A percentile compares a stretch with the other conserved stretches of the same genome.
These are phyloP conservation scores for Stenodera caucasica DNA, from an alignment of 2,888 invertebrate species.

Conservation along the genomic window DNA sequence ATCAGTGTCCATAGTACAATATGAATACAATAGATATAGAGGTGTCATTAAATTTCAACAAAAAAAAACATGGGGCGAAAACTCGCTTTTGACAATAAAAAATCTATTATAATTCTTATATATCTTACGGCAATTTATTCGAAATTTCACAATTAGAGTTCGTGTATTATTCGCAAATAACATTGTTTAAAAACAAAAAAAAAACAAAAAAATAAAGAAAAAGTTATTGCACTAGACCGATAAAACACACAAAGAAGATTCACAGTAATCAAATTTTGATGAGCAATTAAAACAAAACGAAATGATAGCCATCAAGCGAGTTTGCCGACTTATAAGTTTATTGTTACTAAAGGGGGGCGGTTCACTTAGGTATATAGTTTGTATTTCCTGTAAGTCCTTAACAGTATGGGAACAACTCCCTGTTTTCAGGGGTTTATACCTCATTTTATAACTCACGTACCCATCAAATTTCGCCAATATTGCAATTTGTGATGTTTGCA, in stretches of 20 bases:
- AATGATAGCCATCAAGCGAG: slow-evolving; percentile 53
- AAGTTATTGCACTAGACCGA: slow-evolving; percentile 15
- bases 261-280: slow-evolving; percentile 56
- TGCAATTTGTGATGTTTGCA: slow-evolving; percentile 14
- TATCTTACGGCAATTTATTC: neutral
- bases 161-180: neutral
- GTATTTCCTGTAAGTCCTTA: slow-evolving; percentile 27
- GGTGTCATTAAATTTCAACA: slow-evolving; percentile 25
- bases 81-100: slow-evolving; percentile 1
- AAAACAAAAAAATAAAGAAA: slow-evolving; percentile 17
- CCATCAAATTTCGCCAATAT: slow-evolving; percentile 22
- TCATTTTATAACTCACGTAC: slow-evolving; percentile 28
- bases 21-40: slow-evolving; percentile 21
- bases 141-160: neutral
- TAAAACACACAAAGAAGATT: slow-evolving; percentile 47
- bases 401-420: too few relatives aligned
- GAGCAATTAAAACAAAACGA: slow-evolving; percentile 57
- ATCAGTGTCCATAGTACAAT: slow-evolving; percentile 47
- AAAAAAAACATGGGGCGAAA: slow-evolving; percentile 4
- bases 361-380: slow-evolving; percentile 32
- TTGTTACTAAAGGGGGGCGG: slow-evolving; percentile 30
- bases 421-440: slow-evolving; percentile 27
- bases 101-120: neutral
- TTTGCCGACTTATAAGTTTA: slow-evolving; percentile 52
- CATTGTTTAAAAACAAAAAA: too few relatives aligned